Percentiles rank a stretch among this genome's conserved stretches.
Conservation (phyloP, 2,797 vertebrate genomes). For the Coregonus ussuriensis region DNA sequence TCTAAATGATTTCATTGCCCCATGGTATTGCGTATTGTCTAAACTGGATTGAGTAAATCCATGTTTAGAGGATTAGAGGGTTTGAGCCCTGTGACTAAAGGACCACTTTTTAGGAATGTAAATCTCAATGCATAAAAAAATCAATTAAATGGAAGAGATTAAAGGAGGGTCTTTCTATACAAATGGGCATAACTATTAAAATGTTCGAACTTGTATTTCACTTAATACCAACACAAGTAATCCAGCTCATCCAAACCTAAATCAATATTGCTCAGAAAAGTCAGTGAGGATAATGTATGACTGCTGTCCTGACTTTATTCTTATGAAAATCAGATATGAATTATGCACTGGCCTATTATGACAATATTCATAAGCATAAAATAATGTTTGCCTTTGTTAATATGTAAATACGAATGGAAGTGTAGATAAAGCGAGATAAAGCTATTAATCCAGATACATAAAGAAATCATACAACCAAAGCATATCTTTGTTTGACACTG, state of each 20-base stretch:
- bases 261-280: background rate
- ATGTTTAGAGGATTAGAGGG: slow-evolving; percentile 25
- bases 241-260: background rate
- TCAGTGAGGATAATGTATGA: background rate
- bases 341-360: background rate
- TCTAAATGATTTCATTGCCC: slow-evolving; percentile 5
- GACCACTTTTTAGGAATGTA: slow-evolving; percentile 20
- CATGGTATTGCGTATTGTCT: slow-evolving; percentile 13
- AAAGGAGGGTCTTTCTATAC: background rate
- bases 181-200: background rate
- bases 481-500: too few species aligned
- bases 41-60: slow-evolving; percentile 34
- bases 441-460: background rate
- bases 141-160: background rate
- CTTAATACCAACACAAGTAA: background rate
- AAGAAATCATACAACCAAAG: background rate
- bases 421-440: background rate
- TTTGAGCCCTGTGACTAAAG: slow-evolving; percentile 22
- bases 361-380: background rate
- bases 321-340: background rate
- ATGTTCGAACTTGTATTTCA: background rate
- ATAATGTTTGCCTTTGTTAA: background rate
- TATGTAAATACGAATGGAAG: background rate
- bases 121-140: background rate
- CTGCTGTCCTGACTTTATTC: background rate